phyloP scores from a whole-genome alignment of 2,888 invertebrate species.

The Dasysyrphus tricinctus region DNA sequence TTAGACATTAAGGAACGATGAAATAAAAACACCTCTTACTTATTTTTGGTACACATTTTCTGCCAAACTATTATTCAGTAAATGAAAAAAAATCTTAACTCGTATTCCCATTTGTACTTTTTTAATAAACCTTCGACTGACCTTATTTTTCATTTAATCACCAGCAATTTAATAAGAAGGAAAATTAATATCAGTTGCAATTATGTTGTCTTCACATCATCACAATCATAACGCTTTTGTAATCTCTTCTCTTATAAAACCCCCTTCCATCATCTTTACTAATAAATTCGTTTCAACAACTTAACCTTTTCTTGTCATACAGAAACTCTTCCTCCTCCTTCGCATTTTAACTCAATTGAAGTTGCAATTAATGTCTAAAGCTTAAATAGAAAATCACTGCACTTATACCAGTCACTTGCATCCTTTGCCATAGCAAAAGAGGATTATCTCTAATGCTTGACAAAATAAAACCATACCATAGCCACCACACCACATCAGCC shows the following conservation, averaged over 20 bases:
- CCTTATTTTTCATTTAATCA: not conserved
- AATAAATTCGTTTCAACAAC: not conserved
- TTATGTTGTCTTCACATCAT: constrained; percentile 19
- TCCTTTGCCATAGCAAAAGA: constrained; percentile 43
- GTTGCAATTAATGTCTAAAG: constrained; percentile 51
- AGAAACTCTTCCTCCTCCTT: not conserved
- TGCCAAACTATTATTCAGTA: too few relatives aligned
- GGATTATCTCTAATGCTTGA: constrained; percentile 44
- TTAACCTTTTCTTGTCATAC: constrained; percentile 13
- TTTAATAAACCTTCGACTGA: too few relatives aligned
- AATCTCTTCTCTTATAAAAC: not conserved
- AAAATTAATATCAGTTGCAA: not conserved
- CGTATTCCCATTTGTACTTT: too few relatives aligned
- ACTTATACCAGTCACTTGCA: constrained; percentile 55
- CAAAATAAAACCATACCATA: constrained; percentile 12
- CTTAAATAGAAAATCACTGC: constrained; percentile 46
- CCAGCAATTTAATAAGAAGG: not conserved
- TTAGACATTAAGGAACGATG: too few relatives aligned
- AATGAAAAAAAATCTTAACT: too few relatives aligned
- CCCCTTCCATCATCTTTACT: not conserved
- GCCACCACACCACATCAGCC: not conserved
- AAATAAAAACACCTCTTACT: too few relatives aligned
- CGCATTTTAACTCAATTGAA: constrained; percentile 35
- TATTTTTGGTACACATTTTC: too few relatives aligned
- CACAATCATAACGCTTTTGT: not conserved